Conservation (phyloP, 2,888 invertebrate genomes). For the Andrena minutula region DNA sequence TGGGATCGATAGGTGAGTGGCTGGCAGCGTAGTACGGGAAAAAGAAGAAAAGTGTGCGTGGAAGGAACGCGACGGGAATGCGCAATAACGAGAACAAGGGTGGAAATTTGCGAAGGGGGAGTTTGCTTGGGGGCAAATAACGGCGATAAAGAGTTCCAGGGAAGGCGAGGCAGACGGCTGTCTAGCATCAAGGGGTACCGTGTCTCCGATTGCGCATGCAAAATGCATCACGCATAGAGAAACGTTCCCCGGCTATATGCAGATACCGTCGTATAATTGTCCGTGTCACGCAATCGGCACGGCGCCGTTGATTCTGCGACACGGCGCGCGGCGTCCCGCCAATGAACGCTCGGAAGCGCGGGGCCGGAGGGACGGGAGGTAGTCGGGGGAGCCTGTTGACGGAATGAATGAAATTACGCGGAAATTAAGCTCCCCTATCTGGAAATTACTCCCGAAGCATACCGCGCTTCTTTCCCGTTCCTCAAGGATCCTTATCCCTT, state of each 20-base stretch:
- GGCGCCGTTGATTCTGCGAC: constrained; percentile 45
- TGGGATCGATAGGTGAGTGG: too few species aligned
- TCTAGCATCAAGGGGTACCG: constrained; percentile 34
- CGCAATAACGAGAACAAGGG: not conserved
- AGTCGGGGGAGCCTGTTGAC: not conserved
- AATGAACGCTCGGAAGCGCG: constrained; percentile 8
- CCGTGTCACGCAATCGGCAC: constrained; percentile 74
- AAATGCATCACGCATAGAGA: constrained; percentile 54
- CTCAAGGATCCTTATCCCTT: too few species aligned
- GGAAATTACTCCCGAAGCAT: constrained; percentile 1
- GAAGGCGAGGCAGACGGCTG: constrained; percentile 35
- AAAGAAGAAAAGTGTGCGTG: too few species aligned
- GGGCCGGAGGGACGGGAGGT: too few species aligned
- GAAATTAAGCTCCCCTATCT: constrained; percentile 30
- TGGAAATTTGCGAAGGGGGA: constrained; percentile 5
- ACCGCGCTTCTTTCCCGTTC: too few species aligned
- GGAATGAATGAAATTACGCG: constrained; percentile 44
- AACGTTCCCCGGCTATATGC: constrained; percentile 71
- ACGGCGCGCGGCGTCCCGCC: constrained; percentile 27
- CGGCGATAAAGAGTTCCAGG: constrained; percentile 42
- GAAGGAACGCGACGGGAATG: not conserved
- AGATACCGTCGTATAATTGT: constrained; percentile 73
- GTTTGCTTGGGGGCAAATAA: constrained; percentile 24
- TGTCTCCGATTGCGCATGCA: constrained; percentile 44
- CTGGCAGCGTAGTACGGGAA: too few species aligned